These are phyloP conservation scores for Tonatia bakeri DNA, from an alignment of 2,113 vertebrate genomes.

Conservation along the genomic window DNA sequence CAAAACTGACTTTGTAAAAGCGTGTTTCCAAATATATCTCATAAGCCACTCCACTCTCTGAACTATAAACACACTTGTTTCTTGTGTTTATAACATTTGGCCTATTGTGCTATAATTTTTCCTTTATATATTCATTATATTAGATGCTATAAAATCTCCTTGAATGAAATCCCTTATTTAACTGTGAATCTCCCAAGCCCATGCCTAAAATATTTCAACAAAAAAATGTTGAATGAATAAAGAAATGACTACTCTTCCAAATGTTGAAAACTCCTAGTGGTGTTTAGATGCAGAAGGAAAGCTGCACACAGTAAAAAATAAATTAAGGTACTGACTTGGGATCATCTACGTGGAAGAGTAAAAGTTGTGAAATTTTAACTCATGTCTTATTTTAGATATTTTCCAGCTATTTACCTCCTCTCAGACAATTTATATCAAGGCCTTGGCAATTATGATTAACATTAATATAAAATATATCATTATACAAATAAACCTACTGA, in stretches of 20 bases:
- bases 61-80: neutral
- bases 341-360: neutral
- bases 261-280: neutral
- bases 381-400: neutral
- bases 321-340: neutral
- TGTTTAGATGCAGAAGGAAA: neutral
- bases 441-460: neutral
- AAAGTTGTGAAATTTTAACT: neutral
- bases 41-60: neutral
- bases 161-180: neutral
- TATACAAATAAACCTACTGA: neutral
- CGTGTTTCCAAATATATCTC: neutral
- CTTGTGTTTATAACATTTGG: neutral
- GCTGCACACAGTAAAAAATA: neutral
- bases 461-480: neutral
- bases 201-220: neutral
- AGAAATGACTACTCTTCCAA: neutral
- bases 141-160: neutral
- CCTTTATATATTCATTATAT: neutral
- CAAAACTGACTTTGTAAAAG: neutral
- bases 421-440: neutral
- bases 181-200: neutral
- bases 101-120: neutral
- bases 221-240: neutral
- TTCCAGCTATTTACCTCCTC: neutral